Percentiles rank a stretch among this genome's conserved stretches.
Conservation (phyloP, 1,140 invertebrate genomes). For the Drosophila chauvacae region DNA sequence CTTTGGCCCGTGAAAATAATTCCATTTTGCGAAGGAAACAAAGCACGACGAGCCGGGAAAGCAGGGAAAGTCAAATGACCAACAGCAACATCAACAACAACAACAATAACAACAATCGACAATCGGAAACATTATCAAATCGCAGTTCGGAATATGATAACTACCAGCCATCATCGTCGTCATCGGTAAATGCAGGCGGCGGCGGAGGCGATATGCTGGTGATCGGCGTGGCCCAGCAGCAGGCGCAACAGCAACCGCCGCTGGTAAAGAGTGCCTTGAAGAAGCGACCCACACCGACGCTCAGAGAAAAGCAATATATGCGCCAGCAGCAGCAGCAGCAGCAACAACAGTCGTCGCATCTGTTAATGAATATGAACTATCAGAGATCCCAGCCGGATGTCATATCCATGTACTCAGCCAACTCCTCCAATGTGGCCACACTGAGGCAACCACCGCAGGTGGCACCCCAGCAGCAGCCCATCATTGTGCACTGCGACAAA, state of each 20-base stretch:
- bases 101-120: slow-evolving; percentile 54
- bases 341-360: slow-evolving; percentile 33
- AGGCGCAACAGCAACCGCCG: slow-evolving; percentile 61
- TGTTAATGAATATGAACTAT: slow-evolving; percentile 47
- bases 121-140: slow-evolving; percentile 79
- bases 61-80: slow-evolving; percentile 50
- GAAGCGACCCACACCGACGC: slow-evolving; percentile 68
- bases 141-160: slow-evolving; percentile 81
- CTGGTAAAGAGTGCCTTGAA: slow-evolving; percentile 73
- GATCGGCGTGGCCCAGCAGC: slow-evolving; percentile 73
- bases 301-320: slow-evolving; percentile 63
- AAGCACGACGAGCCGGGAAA: slow-evolving; percentile 61
- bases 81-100: slow-evolving; percentile 43
- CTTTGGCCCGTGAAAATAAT: slow-evolving; percentile 47
- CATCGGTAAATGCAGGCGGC: slow-evolving; percentile 26
- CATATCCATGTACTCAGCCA: slow-evolving; percentile 78
- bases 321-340: slow-evolving; percentile 40
- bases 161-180: slow-evolving; percentile 56
- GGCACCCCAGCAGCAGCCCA: slow-evolving; percentile 74
- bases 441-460: slow-evolving; percentile 72
- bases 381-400: slow-evolving; percentile 58
- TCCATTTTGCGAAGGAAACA: slow-evolving; percentile 64
- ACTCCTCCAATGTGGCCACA: slow-evolving; percentile 81
- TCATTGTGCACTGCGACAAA: slow-evolving; percentile 81
- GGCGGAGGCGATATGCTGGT: slow-evolving; percentile 67